Evolutionary conservation across 64 coral and sea anemone genomes (phyloP).

Genomic region (Montipora cactus): DNA sequence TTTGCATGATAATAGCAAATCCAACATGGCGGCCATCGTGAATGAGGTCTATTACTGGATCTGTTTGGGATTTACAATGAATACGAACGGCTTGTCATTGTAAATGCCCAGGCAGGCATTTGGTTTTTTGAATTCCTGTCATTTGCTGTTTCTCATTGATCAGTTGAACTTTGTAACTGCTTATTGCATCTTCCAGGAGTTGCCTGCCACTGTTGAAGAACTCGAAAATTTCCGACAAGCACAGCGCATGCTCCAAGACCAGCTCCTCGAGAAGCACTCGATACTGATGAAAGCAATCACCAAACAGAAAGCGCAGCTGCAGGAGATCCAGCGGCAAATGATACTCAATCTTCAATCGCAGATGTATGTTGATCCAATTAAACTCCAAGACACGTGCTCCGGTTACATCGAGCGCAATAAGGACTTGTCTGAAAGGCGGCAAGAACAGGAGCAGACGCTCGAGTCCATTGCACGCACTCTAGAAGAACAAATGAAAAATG

Average conservation of each 20-base stretch:
- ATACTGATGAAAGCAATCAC: constrained; percentile 71
- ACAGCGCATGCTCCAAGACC: constrained; percentile 83
- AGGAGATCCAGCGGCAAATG: constrained; percentile 91
- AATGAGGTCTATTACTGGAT: no score
- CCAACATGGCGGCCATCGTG: no score
- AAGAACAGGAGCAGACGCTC: constrained; percentile 79
- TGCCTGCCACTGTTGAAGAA: constrained; percentile 69
- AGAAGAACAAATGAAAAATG: constrained; percentile 54
- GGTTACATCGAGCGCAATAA: constrained; percentile 77
- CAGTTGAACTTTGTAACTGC: neutral
- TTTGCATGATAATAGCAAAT: no score
- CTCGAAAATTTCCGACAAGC: constrained; percentile 84
- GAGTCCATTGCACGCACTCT: constrained; percentile 62
- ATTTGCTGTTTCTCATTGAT: neutral
- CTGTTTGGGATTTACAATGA: no score
- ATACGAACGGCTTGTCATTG: no score
- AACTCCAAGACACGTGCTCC: constrained; percentile 73
- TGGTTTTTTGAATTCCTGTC: no score
- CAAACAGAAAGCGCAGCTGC: constrained; percentile 82
- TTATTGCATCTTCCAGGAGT: constrained; percentile 52
- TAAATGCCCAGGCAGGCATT: no score
- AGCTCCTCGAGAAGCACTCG: constrained; percentile 77
- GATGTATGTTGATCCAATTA: constrained; percentile 75
- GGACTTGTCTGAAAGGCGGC: constrained; percentile 71
- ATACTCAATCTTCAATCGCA: constrained; percentile 90